Base-by-base conservation (phyloP, 2,797 vertebrate genomes). In the Orientallactaga sibirica region DNA sequence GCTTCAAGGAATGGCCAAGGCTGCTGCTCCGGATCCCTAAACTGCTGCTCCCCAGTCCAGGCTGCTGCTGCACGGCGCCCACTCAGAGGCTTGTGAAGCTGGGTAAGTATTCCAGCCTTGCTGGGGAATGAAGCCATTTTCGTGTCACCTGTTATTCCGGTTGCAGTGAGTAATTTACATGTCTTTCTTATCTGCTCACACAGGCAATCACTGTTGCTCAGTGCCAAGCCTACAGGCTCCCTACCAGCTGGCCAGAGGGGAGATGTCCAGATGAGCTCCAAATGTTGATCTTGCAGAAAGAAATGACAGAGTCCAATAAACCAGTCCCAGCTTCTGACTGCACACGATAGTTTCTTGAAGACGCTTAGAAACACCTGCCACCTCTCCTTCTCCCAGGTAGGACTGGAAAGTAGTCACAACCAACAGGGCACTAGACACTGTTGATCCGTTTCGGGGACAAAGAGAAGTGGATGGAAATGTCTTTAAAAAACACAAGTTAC, bases 81-180 rank as follows among this genome's bases (percentile, higher is more conserved):
- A 0, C 66, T n/a, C 4, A 0, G 6, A 18, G 12, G 1, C 27
- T 0, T 7, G 10, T 3, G 66, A 66, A 25, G 1, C 5, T 4
- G 2, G 6, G 4, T 0, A 19, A 15, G n/a, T 16, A 1, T 37
- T 27, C 74, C 14, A 66, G 0, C 2, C 43, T 43, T 58, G 66
- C 66, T 1, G 52, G 86, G 64, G 18, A 52, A 11, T 15, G 6
- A 61, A 58, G 29, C 41, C 0, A 0, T 52, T n/a, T 66, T 52
- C 62, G 0, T 3, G 85, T 58, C 74, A 1, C 43, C 66, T 18
- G 25, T 22, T 19, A 10, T 14, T 48, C 71, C 14, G 19, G 86
- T 14, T 33, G 14, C n/a, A 0, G 12, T 0, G 86, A 92, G 62
- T 41, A 4, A 80, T 94, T 68, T 91, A 68, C 77, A 66, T 58